Percentiles rank a stretch among this genome's conserved stretches.
Evolutionary conservation across 2,888 invertebrate genomes (phyloP).

Genomic region (Melieria picta): DNA sequence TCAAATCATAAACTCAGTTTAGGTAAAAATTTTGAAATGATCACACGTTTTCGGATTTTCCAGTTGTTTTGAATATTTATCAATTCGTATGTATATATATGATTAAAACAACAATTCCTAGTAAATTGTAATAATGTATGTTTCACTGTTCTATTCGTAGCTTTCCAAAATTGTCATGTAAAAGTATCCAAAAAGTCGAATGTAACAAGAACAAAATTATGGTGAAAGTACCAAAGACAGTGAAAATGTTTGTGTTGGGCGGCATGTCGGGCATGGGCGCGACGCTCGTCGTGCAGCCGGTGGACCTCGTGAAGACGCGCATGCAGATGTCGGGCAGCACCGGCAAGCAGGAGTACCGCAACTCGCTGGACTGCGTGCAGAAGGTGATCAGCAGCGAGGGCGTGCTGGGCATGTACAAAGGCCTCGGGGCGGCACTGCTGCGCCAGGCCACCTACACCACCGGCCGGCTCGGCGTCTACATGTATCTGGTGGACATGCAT

Average conservation of each 20-base stretch:
- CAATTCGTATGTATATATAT: too few relatives aligned
- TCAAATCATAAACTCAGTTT: too few relatives aligned
- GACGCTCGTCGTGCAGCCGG: slow-evolving; percentile 93
- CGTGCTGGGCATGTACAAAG: slow-evolving; percentile 84
- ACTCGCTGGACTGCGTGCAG: slow-evolving; percentile 81
- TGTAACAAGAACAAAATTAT: too few relatives aligned
- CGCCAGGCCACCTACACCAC: slow-evolving; percentile 99
- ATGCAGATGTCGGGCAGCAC: slow-evolving; percentile 84
- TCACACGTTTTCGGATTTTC: too few relatives aligned
- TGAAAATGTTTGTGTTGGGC: slow-evolving; percentile 70
- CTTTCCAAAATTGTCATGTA: too few relatives aligned
- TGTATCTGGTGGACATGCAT: slow-evolving; percentile 84
- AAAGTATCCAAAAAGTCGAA: too few relatives aligned
- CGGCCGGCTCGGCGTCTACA: slow-evolving; percentile 92
- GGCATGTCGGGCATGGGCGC: slow-evolving; percentile 92
- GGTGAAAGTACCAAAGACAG: too few relatives aligned
- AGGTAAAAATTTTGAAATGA: too few relatives aligned
- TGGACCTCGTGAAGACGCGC: slow-evolving; percentile 96
- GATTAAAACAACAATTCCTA: too few relatives aligned
- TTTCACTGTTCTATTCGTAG: too few relatives aligned
- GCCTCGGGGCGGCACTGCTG: slow-evolving; percentile 90
- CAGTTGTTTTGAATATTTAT: too few relatives aligned
- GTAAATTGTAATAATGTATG: too few relatives aligned
- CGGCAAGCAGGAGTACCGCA: slow-evolving; percentile 71
- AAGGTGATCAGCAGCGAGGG: slow-evolving; percentile 88